Evolutionary conservation across 2,888 invertebrate genomes (phyloP).

Genomic region (Agriopis leucophaearia): DNA sequence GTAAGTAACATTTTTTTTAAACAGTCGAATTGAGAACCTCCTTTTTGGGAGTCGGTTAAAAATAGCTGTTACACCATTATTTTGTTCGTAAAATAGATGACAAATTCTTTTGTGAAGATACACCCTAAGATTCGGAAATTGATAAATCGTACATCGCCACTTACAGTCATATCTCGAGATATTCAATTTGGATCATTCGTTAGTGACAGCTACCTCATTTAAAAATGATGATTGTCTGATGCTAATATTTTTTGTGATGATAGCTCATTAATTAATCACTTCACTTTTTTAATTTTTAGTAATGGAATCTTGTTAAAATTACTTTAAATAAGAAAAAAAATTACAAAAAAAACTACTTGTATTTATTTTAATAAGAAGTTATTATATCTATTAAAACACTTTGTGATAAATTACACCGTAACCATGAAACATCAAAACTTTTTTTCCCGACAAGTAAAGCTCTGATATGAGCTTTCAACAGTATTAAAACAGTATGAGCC

Average conservation of each 20-base stretch:
- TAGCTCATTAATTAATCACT: conserved; percentile 61
- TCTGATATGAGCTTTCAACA: conserved; percentile 10
- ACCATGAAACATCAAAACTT: conserved; percentile 5
- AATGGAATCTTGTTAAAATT: conserved; percentile 16
- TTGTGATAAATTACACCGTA: conserved; percentile 1
- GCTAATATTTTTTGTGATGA: conserved; percentile 65
- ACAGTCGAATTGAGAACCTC: no score
- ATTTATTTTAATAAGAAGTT: neutral
- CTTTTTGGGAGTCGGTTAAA: no score
- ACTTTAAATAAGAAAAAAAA: no score
- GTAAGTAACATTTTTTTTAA: no score
- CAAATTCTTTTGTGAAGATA: conserved; percentile 1
- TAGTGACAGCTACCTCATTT: conserved; percentile 64
- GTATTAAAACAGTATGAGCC: neutral
- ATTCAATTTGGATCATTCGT: conserved; percentile 45
- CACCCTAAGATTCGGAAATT: conserved; percentile 38
- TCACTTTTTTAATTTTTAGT: conserved; percentile 47
- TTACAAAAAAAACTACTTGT: no score
- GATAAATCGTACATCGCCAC: conserved; percentile 49
- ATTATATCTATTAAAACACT: no score
- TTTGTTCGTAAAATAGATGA: no score
- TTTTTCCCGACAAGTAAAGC: conserved; percentile 4
- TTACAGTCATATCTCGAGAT: conserved; percentile 36
- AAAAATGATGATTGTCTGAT: conserved; percentile 63
- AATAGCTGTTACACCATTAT: no score